These are phyloP conservation scores for Thymelicus lineola DNA, from an alignment of 2,888 invertebrate genomes.

Conservation along the genomic window DNA sequence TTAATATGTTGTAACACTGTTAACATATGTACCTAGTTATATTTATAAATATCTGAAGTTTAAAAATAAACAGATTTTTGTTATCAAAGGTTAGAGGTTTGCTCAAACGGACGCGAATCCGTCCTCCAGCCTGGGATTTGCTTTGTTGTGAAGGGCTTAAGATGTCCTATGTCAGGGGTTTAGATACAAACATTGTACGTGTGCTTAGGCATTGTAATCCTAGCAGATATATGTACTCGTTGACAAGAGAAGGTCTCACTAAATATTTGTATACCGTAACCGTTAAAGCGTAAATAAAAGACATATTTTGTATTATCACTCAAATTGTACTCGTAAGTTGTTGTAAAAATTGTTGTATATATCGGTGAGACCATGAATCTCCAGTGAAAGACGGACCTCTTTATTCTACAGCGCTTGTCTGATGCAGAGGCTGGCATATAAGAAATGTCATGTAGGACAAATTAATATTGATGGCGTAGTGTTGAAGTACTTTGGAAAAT, in stretches of 20 bases:
- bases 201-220: conserved; percentile 35
- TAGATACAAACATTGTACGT: conserved; percentile 37
- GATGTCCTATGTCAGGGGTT: conserved; percentile 27
- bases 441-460: too few species aligned
- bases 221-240: conserved; percentile 40
- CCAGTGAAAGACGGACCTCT: too few species aligned
- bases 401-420: too few species aligned
- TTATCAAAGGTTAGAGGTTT: neutral
- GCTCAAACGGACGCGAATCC: conserved; percentile 11
- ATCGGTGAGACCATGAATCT: too few species aligned
- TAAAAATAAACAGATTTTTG: neutral
- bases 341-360: too few species aligned
- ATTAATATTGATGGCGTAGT: too few species aligned
- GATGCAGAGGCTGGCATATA: too few species aligned
- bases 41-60: neutral
- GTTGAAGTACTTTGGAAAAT: too few species aligned
- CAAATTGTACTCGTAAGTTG: too few species aligned
- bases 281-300: conserved; percentile 31
- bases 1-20: neutral
- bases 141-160: conserved; percentile 33
- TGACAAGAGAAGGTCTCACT: conserved; percentile 11
- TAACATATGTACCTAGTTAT: neutral
- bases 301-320: neutral
- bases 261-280: conserved; percentile 11
- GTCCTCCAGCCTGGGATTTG: conserved; percentile 31